These are phyloP conservation scores for Eira barbara DNA, from an alignment of 2,113 vertebrate genomes.

Conservation along the genomic window DNA sequence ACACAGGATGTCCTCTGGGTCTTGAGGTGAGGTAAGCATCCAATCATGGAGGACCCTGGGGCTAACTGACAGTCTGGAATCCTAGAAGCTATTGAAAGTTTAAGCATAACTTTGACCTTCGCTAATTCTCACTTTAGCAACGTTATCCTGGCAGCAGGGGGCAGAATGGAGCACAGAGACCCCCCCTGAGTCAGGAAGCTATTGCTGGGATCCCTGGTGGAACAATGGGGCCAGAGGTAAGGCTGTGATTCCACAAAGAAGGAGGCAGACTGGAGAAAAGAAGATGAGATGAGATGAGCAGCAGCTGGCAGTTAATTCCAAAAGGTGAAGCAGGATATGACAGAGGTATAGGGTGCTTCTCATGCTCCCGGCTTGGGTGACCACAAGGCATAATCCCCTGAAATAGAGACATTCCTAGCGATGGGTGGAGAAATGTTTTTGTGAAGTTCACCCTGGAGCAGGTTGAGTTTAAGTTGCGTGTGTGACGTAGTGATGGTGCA, in stretches of 20 bases:
- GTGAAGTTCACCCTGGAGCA: background rate
- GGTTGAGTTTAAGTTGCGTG: background rate
- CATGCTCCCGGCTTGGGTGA: background rate
- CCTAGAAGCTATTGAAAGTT: background rate
- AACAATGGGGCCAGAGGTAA: background rate
- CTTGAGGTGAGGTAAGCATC: background rate
- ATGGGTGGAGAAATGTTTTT: background rate
- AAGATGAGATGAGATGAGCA: background rate
- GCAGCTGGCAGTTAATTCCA: background rate
- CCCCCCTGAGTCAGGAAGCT: background rate
- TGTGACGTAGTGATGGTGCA: background rate
- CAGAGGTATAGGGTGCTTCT: background rate
- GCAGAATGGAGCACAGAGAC: background rate
- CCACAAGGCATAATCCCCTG: background rate
- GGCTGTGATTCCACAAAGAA: background rate
- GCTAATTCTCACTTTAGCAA: background rate
- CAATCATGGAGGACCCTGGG: background rate
- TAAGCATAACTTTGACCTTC: background rate
- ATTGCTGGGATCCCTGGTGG: background rate
- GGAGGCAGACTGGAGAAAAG: background rate
- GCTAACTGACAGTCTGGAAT: background rate
- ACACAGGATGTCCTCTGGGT: background rate
- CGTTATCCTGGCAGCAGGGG: background rate
- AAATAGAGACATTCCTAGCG: background rate
- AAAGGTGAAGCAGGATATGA: background rate